These are phyloP conservation scores for Sebastes matsubarae DNA, from an alignment of 2,797 vertebrate species.

Conservation along the genomic window DNA sequence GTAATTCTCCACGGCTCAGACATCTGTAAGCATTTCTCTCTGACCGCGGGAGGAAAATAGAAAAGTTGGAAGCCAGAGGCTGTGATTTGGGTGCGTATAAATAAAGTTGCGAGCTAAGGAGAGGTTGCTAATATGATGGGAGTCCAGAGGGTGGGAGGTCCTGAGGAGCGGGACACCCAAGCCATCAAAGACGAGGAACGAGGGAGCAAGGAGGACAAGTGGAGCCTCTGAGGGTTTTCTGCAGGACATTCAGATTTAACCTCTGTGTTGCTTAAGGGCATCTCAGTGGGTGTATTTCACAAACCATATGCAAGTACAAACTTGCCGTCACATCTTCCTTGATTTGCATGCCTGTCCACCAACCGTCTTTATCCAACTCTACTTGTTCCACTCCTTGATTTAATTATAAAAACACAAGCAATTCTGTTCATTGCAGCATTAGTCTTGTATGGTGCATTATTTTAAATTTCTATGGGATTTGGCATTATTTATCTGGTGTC, in stretches of 20 bases:
- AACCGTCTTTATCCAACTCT: background rate
- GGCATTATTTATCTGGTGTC: background rate
- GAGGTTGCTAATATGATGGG: constrained; percentile 58
- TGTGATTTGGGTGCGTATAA: constrained; percentile 73
- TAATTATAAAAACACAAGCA: background rate
- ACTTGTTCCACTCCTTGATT: background rate
- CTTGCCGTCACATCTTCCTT: background rate
- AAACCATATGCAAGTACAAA: background rate
- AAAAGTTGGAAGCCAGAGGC: constrained; percentile 64
- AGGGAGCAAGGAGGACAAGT: constrained; percentile 8
- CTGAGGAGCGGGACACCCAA: constrained; percentile 32
- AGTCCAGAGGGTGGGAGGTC: constrained; percentile 48
- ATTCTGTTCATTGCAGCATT: background rate
- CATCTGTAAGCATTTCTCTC: constrained; percentile 71
- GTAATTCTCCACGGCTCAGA: constrained; percentile 65
- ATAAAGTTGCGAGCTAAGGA: constrained; percentile 58
- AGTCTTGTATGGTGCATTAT: background rate
- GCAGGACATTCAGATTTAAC: background rate
- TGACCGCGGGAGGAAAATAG: constrained; percentile 72
- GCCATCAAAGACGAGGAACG: constrained; percentile 27
- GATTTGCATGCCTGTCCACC: background rate
- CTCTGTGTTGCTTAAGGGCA: background rate
- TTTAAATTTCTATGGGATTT: background rate
- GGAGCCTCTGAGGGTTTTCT: background rate
- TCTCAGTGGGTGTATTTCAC: background rate